Conservation (phyloP, 1,140 invertebrate genomes). For the Argopecten irradians region DNA sequence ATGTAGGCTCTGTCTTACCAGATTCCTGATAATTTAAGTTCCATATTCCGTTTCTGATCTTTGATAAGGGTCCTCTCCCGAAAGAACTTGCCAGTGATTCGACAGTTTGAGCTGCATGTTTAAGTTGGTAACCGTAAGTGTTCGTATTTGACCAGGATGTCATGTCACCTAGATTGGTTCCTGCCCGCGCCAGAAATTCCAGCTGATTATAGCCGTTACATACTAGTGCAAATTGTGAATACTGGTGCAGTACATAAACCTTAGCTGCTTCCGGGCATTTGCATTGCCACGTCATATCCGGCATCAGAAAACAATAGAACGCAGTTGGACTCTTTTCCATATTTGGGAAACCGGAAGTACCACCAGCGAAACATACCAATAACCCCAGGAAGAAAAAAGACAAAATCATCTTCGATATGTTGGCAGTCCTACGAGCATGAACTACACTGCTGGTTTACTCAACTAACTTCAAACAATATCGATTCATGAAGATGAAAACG, state of each 20-base stretch:
- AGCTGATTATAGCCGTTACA: background rate
- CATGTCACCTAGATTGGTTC: background rate
- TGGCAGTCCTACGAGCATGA: too few relatives aligned
- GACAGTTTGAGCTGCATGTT: background rate
- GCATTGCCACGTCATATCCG: constrained; percentile 12
- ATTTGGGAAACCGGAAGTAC: background rate
- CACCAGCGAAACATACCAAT: background rate
- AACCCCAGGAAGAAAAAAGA: background rate
- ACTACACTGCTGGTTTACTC: too few relatives aligned
- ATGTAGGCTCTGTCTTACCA: background rate
- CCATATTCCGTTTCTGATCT: background rate
- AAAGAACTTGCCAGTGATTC: background rate
- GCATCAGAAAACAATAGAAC: background rate
- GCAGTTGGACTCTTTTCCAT: background rate
- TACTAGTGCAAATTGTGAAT: background rate
- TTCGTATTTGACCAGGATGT: background rate
- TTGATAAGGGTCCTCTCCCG: background rate
- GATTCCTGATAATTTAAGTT: background rate
- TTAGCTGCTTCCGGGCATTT: background rate
- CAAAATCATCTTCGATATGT: background rate
- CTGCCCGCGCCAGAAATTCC: background rate
- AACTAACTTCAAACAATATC: too few relatives aligned
- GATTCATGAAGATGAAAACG: too few relatives aligned
- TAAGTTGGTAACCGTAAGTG: background rate
- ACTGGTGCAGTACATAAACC: background rate